Base-by-base conservation (phyloP, 2,797 vertebrate species). In the Diglossa cyanea region DNA sequence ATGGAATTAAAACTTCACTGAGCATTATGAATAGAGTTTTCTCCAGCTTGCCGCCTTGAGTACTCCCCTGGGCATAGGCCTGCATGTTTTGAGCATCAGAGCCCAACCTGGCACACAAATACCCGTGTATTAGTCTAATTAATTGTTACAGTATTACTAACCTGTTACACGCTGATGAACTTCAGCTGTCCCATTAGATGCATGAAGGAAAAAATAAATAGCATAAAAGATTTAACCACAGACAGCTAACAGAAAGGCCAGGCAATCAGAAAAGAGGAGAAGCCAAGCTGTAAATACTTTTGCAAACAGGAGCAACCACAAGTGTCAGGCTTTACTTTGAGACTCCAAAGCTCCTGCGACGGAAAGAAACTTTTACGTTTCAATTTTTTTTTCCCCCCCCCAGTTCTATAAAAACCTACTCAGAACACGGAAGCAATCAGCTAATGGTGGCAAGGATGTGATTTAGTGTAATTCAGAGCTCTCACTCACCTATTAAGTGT, bases 121-220 rank as follows among this genome's bases (percentile, higher is more conserved):
- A 83, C 8, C 17, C 48, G 10, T 3, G 37, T 86, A 90, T 86
- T 55, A 74, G 53, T 25, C 88, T 86, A 85, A 78, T 81, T 65
- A 91, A 70, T 95, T 79, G 75, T 91, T 94, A 62, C 53, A 91
- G 84, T 79, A 96, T 77, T 89, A 97, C 97, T 97, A 96, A 98
- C 97, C 97, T 98, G 96, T 95, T 97, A 98, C 70, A 94, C 21
- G 87, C 57, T 94, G 97, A 96, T 96, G 89, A 97, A 97, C 96
- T 94, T 97, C 97, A 95, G 93, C 95, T 97, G 96, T 96, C 96
- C 97, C 97, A 97, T 97, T 97, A 97, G 97, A 98, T 95, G 98
- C 97, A 97, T 97, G 97, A 97, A 97, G 94, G 94, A 94, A 98
- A 98, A 97, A 97, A 98, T 97, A 98, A 51, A 95, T 42, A 96